Evolutionary conservation across 1,140 invertebrate genomes (phyloP).

Genomic region (Drosophila kanapiae): DNA sequence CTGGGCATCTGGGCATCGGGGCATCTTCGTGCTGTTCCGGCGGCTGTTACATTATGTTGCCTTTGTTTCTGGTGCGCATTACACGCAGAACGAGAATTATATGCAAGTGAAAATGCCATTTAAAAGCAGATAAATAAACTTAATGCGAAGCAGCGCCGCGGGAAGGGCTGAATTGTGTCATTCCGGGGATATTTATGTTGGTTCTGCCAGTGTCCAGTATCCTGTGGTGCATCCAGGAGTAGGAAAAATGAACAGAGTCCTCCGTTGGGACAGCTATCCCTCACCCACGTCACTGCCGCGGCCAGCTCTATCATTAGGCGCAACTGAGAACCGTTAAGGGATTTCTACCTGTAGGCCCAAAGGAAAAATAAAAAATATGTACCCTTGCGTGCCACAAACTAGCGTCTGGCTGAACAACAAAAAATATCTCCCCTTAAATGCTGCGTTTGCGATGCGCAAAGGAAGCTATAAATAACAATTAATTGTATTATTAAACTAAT

Average conservation of each 20-base stretch:
- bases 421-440: slow-evolving; percentile 38
- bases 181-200: slow-evolving; percentile 42
- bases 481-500: slow-evolving; percentile 84
- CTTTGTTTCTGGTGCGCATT: slow-evolving; percentile 80
- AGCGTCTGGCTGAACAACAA: slow-evolving; percentile 42
- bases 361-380: slow-evolving; percentile 3
- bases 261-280: slow-evolving; percentile 1
- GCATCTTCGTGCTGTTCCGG: slow-evolving; percentile 53
- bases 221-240: slow-evolving; percentile 25
- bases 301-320: slow-evolving; percentile 54
- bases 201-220: not conserved
- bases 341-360: slow-evolving; percentile 16
- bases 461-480: slow-evolving; percentile 83
- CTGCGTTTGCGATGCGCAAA: slow-evolving; percentile 51
- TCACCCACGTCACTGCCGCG: slow-evolving; percentile 28
- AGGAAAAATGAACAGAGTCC: not conserved
- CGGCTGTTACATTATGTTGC: slow-evolving; percentile 76
- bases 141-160: slow-evolving; percentile 65
- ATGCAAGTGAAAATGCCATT: slow-evolving; percentile 78
- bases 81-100: slow-evolving; percentile 74
- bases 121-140: slow-evolving; percentile 81
- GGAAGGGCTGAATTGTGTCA: slow-evolving; percentile 38
- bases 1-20: slow-evolving; percentile 5
- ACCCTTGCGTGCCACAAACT: slow-evolving; percentile 70
- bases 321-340: slow-evolving; percentile 52